Evolutionary conservation across 1,140 invertebrate species (phyloP), one percentile per base, ranked within the genome.

Genomic region (Mamestra configurata): DNA sequence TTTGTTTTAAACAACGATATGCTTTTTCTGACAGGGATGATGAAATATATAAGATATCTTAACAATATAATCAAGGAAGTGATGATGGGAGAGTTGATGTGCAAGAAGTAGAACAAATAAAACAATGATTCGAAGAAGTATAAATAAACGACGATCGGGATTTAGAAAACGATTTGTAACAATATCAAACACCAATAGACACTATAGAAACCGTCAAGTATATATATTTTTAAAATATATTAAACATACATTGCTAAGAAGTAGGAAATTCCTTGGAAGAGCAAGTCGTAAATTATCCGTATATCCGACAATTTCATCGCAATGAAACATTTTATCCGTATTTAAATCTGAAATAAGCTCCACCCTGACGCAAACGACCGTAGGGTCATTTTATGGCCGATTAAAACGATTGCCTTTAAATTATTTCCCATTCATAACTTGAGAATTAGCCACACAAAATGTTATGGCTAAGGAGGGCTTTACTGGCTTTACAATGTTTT

Each of bases 331-430:
- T 40, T 20, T 66, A 66, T 43, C 35, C 37, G 18, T 35, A 49
- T 49, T 49, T 70, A 24, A 71, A 53, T 35, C 43, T 35, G 3
- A 18, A 35, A 51, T 43, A 53, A 71, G 46, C 43, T 71, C 40
- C 24, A 20, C 20, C 66, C 37, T 18, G 3, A 5, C 15, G 3
- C 2, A 51, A 71, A 43, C 43, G 46, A 5, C 11, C 46, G n/a
- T 51, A 53, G 49, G 68, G 68, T 71, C 49, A 71, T 18, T 71
- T 71, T 71, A 71, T 71, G 46, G 66, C 15, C 46, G 43, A 51
- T 51, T 71, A 53, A 53, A 53, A 35, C 24, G 46, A 71, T 18
- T 31, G 20, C 24, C 24, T 53, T 31, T 71, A 70, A 70, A 24
- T 70, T 46, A 70, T 70, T 70, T 46, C 37, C 37, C 64, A 46